Conservation (phyloP, 1,140 invertebrate genomes). For the Nymphalis io region DNA sequence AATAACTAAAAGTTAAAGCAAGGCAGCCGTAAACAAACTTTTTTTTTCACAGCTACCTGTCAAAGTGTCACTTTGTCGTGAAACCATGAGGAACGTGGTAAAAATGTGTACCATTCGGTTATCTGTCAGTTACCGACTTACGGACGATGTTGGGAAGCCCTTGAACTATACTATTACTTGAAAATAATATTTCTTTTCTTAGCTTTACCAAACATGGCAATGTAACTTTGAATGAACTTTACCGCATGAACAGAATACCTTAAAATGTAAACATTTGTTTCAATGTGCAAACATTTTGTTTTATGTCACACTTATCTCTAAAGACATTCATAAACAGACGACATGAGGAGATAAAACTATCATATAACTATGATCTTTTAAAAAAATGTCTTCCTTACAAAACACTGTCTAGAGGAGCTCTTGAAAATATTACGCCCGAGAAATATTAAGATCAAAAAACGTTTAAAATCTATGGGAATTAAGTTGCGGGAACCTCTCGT, state of each 20-base stretch:
- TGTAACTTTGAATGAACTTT: not conserved
- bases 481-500: too few species aligned
- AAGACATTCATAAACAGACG: not conserved
- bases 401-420: too few species aligned
- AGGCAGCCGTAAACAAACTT: constrained; percentile 7
- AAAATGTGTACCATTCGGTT: constrained; percentile 21
- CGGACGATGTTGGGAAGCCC: constrained; percentile 2
- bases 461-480: too few species aligned
- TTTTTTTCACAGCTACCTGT: constrained; percentile 32
- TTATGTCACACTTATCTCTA: not conserved
- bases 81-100: constrained; percentile 29
- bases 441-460: too few species aligned
- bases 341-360: not conserved
- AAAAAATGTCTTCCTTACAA: too few species aligned
- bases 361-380: too few species aligned
- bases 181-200: not conserved
- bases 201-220: not conserved
- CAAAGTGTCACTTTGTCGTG: constrained; percentile 30
- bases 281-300: not conserved
- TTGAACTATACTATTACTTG: constrained; percentile 21
- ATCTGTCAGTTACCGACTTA: constrained; percentile 19
- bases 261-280: too few species aligned
- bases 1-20: not conserved
- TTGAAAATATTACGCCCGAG: too few species aligned
- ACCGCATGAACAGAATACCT: too few species aligned